Evolutionary conservation across 2,797 vertebrate species (phyloP).

Genomic region (Florisuga fusca): DNA sequence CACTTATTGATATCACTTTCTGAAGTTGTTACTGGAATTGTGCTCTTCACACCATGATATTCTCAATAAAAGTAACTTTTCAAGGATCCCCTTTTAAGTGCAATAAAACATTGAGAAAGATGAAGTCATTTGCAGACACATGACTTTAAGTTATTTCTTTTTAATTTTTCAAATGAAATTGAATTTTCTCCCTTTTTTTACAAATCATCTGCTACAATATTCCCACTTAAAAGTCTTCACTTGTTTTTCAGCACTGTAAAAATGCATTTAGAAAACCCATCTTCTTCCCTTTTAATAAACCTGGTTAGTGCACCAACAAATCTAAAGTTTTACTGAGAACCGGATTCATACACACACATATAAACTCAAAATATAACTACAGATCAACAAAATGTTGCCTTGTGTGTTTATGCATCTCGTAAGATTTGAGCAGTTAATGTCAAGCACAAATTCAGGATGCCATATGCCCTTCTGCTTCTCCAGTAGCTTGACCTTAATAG

Average conservation of each 20-base stretch:
- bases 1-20: slow-evolving; percentile 68
- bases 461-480: not conserved
- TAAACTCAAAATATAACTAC: not conserved
- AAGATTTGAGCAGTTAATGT: not conserved
- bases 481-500: not conserved
- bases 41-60: not conserved
- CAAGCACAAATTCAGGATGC: slow-evolving; percentile 11
- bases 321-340: not conserved
- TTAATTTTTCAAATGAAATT: not conserved
- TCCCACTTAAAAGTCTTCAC: not conserved
- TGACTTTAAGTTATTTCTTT: not conserved
- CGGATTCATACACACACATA: not conserved
- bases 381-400: not conserved
- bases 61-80: slow-evolving; percentile 55
- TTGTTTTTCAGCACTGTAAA: not conserved
- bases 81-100: not conserved
- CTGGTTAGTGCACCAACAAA: not conserved
- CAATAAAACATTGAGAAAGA: slow-evolving; percentile 11
- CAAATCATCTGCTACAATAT: slow-evolving; percentile 49
- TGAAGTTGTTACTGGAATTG: slow-evolving; percentile 70
- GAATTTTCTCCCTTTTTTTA: slow-evolving; percentile 4
- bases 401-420: not conserved
- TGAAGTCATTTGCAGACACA: not conserved
- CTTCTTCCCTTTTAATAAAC: not conserved
- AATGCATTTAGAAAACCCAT: not conserved